Evolutionary conservation across 2,888 invertebrate genomes (phyloP).

Genomic region (Melipona bicolor): DNA sequence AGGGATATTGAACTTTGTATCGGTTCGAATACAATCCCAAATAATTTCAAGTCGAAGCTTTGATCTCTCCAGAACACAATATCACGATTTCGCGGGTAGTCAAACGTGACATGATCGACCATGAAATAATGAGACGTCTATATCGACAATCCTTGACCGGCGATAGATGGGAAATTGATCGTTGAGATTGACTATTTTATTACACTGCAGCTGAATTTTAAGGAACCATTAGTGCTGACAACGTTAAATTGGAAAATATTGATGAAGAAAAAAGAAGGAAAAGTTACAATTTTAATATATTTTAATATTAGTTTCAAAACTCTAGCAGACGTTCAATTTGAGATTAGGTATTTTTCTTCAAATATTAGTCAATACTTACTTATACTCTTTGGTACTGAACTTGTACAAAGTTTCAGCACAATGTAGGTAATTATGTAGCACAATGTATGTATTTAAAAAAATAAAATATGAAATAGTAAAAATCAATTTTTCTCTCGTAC

Average conservation of each 20-base stretch:
- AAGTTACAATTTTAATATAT: background rate
- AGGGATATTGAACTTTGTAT: background rate
- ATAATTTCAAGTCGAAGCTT: background rate
- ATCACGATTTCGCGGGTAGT: background rate
- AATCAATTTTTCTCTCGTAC: no score
- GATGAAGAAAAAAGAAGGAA: background rate
- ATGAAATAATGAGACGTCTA: slow-evolving; percentile 7
- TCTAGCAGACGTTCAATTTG: background rate
- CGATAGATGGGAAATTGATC: slow-evolving; percentile 7
- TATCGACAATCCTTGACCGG: slow-evolving; percentile 8
- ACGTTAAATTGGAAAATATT: no score
- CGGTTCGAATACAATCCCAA: no score
- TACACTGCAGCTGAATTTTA: background rate
- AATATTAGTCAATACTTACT: no score
- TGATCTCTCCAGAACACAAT: background rate
- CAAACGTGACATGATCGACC: background rate
- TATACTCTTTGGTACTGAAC: no score
- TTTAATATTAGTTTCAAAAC: background rate
- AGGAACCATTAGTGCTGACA: background rate
- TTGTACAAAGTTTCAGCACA: no score
- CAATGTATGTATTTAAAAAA: no score
- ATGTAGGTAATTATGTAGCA: no score
- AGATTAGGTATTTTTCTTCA: no score
- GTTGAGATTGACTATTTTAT: background rate
- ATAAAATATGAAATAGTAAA: no score